These are phyloP conservation scores for Aethes cnicana DNA, from an alignment of 2,888 invertebrate species.

Conservation along the genomic window DNA sequence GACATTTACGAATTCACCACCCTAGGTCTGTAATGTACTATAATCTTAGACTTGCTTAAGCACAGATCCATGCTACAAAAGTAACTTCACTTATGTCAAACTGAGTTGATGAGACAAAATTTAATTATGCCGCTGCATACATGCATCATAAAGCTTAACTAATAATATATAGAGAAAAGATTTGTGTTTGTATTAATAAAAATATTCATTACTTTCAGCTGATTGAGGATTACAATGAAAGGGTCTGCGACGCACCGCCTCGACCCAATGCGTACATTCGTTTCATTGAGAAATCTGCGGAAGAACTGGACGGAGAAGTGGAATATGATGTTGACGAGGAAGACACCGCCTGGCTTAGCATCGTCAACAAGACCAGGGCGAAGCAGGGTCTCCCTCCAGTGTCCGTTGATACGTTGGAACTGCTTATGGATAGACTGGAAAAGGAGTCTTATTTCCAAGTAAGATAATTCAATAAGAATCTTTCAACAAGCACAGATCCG, in stretches of 20 bases:
- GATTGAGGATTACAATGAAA: conserved; percentile 87
- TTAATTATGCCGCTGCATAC: too few relatives aligned
- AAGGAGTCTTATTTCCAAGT: conserved; percentile 98
- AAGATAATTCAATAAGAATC: conserved; percentile 35
- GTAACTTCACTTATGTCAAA: too few relatives aligned
- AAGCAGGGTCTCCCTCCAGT: conserved; percentile 88
- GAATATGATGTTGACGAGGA: conserved; percentile 99
- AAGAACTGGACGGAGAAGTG: conserved; percentile 95
- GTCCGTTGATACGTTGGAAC: conserved; percentile 94
- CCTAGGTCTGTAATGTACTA: too few relatives aligned
- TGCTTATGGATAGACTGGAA: conserved; percentile 98
- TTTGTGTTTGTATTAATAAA: too few relatives aligned
- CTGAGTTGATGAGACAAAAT: too few relatives aligned
- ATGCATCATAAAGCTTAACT: too few relatives aligned
- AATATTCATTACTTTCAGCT: too few relatives aligned
- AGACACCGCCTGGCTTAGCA: conserved; percentile 95
- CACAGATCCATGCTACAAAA: too few relatives aligned
- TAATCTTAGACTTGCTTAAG: too few relatives aligned
- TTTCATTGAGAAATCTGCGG: conserved; percentile 96
- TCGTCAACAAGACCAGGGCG: conserved; percentile 92
- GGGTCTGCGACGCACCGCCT: conserved; percentile 91
- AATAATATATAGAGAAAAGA: too few relatives aligned
- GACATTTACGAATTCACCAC: too few relatives aligned
- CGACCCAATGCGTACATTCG: conserved; percentile 94
- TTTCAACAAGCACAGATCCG: too few relatives aligned